Conservation (phyloP, 2,888 invertebrate genomes). For the Agrotis exclamationis region DNA sequence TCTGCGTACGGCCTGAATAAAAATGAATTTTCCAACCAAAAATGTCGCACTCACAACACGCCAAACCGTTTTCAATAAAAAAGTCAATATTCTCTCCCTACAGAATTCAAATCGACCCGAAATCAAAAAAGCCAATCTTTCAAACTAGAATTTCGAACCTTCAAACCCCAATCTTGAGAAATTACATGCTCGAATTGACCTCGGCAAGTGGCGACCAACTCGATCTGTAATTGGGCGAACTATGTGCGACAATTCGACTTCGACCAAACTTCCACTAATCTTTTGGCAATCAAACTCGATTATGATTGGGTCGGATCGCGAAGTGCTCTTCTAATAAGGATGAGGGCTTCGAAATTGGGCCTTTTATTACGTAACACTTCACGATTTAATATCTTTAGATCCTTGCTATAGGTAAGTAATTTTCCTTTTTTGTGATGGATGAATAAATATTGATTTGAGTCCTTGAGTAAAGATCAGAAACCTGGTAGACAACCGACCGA, state of each 20-base stretch:
- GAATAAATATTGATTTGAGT: slow-evolving; percentile 2
- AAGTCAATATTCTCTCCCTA: slow-evolving; percentile 5
- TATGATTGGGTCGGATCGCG: slow-evolving; percentile 31
- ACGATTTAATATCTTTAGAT: slow-evolving; percentile 23
- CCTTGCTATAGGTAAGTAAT: neutral
- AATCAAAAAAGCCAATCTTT: slow-evolving; percentile 17
- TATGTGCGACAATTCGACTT: slow-evolving; percentile 37
- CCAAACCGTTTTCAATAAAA: slow-evolving; percentile 3
- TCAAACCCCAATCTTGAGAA: slow-evolving; percentile 9
- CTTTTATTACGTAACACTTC: slow-evolving; percentile 22
- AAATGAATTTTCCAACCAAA: neutral
- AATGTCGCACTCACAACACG: neutral
- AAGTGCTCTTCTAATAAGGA: slow-evolving; percentile 39
- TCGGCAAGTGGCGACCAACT: slow-evolving; percentile 30
- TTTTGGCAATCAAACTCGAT: slow-evolving; percentile 37
- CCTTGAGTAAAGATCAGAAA: neutral
- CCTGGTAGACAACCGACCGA: neutral
- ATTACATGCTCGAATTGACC: slow-evolving; percentile 40
- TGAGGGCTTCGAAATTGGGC: slow-evolving; percentile 34
- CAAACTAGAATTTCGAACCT: slow-evolving; percentile 1
- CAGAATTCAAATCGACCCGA: neutral
- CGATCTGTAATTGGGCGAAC: slow-evolving; percentile 31
- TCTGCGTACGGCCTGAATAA: neutral
- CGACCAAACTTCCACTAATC: slow-evolving; percentile 20
- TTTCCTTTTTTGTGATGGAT: slow-evolving; percentile 6